Evolutionary conservation across 2,113 vertebrate species (phyloP).

Genomic region (Ctenomys sociabilis): DNA sequence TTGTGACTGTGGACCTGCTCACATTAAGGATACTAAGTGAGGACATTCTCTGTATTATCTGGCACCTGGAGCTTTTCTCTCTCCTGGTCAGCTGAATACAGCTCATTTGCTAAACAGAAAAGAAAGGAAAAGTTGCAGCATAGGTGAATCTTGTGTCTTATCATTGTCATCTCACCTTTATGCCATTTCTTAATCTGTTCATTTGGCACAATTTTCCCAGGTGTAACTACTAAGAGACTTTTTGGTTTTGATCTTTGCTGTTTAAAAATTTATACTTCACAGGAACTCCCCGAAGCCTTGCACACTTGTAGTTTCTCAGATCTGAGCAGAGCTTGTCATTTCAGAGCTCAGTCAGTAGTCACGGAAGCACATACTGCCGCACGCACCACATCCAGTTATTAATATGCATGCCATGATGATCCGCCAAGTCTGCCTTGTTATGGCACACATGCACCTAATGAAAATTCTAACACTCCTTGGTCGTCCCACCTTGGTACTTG

Average conservation of each 20-base stretch:
- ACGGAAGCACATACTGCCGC: not conserved
- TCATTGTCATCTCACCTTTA: not conserved
- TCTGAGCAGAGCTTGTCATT: slow-evolving; percentile 50
- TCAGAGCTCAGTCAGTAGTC: slow-evolving; percentile 59
- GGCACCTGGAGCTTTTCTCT: slow-evolving; percentile 13
- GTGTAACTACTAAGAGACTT: slow-evolving; percentile 61
- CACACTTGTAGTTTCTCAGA: slow-evolving; percentile 23
- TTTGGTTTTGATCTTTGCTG: slow-evolving; percentile 65
- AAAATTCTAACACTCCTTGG: slow-evolving; percentile 30
- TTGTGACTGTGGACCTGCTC: not conserved
- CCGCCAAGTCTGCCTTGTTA: slow-evolving; percentile 59
- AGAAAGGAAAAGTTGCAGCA: slow-evolving; percentile 57
- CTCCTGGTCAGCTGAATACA: slow-evolving; percentile 22
- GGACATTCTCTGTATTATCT: not conserved
- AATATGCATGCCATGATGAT: slow-evolving; percentile 65
- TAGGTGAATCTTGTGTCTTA: slow-evolving; percentile 15
- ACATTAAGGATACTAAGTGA: slow-evolving; percentile 16
- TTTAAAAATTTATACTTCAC: slow-evolving; percentile 57
- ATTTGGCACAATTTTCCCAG: slow-evolving; percentile 71
- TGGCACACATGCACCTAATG: slow-evolving; percentile 34
- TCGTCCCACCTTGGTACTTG: slow-evolving; percentile 47
- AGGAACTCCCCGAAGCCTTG: slow-evolving; percentile 52
- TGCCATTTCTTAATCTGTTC: slow-evolving; percentile 67
- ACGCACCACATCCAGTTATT: slow-evolving; percentile 60
- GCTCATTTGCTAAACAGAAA: slow-evolving; percentile 67